phyloP scores from a whole-genome alignment of 1,140 invertebrate species.

The Pantala flavescens region DNA sequence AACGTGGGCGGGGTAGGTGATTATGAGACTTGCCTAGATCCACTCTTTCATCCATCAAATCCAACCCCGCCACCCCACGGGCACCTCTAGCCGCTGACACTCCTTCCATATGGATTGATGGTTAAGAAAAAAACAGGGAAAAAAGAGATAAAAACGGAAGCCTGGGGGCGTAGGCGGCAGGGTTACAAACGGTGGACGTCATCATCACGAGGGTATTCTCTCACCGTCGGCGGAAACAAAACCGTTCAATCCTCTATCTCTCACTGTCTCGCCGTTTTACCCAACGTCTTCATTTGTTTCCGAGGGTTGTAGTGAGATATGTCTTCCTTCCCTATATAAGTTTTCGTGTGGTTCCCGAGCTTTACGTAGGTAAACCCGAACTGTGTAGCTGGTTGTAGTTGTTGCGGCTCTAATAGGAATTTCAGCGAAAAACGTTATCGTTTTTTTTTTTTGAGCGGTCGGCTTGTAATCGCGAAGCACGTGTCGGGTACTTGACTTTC shows the following conservation, averaged over 20 bases:
- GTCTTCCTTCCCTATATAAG: no score
- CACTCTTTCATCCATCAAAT: slow-evolving; percentile 5
- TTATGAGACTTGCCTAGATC: not conserved
- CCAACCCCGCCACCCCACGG: not conserved
- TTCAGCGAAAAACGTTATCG: no score
- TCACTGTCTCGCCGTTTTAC: no score
- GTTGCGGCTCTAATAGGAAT: no score
- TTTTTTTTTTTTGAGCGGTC: no score
- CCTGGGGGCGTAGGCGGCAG: not conserved
- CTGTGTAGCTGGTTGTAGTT: no score
- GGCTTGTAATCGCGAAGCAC: no score
- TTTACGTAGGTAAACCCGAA: no score
- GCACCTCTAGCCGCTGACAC: not conserved
- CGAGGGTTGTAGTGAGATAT: no score
- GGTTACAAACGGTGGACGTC: not conserved
- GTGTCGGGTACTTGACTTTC: no score
- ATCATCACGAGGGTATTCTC: not conserved
- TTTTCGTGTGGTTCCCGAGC: no score
- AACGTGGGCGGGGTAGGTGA: not conserved
- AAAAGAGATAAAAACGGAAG: not conserved
- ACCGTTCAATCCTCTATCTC: not conserved
- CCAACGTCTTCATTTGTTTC: no score
- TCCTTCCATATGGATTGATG: not conserved
- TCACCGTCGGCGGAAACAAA: not conserved
- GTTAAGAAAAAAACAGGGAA: not conserved